phyloP scores from a whole-genome alignment of 2,888 invertebrate species.

The Polydrusus tereticollis region DNA sequence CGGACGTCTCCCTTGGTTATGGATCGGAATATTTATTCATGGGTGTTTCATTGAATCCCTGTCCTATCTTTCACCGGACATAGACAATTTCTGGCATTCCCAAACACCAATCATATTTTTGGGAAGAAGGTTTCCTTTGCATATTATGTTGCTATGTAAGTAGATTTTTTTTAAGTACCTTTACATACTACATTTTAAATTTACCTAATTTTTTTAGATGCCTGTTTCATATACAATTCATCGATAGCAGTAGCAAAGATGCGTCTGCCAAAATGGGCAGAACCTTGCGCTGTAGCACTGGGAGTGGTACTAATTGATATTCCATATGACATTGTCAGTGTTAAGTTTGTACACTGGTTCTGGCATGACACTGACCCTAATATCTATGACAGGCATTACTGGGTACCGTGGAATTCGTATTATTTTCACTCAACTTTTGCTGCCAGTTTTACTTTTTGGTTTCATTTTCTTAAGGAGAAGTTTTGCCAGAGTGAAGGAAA shows the following conservation, averaged over 20 bases:
- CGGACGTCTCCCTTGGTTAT: conserved; percentile 81
- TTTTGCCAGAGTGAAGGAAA: conserved; percentile 70
- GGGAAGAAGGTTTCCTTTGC: conserved; percentile 79
- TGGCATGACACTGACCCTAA: conserved; percentile 86
- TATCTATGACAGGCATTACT: conserved; percentile 80
- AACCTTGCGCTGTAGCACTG: conserved; percentile 78
- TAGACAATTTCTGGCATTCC: conserved; percentile 89
- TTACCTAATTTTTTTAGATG: conserved; percentile 64
- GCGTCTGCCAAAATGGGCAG: conserved; percentile 71
- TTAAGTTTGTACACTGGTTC: conserved; percentile 86
- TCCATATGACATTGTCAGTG: conserved; percentile 83
- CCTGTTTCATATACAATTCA: conserved; percentile 74
- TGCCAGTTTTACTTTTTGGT: conserved; percentile 78
- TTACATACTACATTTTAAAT: too few relatives aligned
- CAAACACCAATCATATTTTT: conserved; percentile 80
- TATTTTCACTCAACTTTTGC: conserved; percentile 85
- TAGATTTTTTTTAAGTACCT: too few relatives aligned
- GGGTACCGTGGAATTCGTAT: conserved; percentile 88
- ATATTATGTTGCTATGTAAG: conserved; percentile 80
- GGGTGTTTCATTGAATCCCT: conserved; percentile 80
- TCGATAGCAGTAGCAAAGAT: conserved; percentile 72
- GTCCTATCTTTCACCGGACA: conserved; percentile 78
- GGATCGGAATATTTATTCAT: conserved; percentile 80
- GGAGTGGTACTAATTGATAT: conserved; percentile 80
- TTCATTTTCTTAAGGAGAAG: conserved; percentile 72